phyloP scores from a whole-genome alignment of 2,113 vertebrate genomes.

The Nettapus auritus region DNA sequence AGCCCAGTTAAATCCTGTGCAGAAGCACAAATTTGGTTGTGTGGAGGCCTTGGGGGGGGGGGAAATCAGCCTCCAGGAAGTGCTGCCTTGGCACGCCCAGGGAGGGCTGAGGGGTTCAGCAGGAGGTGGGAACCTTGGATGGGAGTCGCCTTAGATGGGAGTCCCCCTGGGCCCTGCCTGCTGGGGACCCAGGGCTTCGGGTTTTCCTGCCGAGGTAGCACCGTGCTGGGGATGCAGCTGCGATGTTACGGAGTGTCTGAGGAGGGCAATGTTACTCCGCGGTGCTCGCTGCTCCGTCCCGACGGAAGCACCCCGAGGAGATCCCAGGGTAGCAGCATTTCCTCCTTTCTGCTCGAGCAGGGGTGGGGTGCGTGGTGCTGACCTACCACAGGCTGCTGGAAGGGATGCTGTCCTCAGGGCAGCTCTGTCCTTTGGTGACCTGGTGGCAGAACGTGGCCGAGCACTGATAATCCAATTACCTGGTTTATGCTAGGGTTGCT shows the following conservation, averaged over 20 bases:
- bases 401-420: neutral
- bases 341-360: neutral
- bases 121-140: too few species aligned
- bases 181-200: accelerated
- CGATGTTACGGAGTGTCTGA: neutral
- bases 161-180: neutral
- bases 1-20: neutral
- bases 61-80: neutral
- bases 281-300: neutral
- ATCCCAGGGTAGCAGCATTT: neutral
- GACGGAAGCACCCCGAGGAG: accelerated
- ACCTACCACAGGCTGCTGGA: neutral
- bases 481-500: neutral
- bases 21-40: neutral
- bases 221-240: neutral
- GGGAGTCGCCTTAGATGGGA: too few species aligned
- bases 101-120: neutral
- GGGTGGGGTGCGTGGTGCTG: accelerated
- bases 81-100: neutral
- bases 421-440: neutral
- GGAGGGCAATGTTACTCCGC: conserved; percentile 24
- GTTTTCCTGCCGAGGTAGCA: neutral
- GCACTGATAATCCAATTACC: conserved; percentile 40
- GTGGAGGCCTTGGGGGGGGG: neutral
- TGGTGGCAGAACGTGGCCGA: neutral